Percentiles rank a stretch among this genome's conserved stretches.
Evolutionary conservation across 2,888 invertebrate species (phyloP).

Genomic region (Acholoe squamosa): DNA sequence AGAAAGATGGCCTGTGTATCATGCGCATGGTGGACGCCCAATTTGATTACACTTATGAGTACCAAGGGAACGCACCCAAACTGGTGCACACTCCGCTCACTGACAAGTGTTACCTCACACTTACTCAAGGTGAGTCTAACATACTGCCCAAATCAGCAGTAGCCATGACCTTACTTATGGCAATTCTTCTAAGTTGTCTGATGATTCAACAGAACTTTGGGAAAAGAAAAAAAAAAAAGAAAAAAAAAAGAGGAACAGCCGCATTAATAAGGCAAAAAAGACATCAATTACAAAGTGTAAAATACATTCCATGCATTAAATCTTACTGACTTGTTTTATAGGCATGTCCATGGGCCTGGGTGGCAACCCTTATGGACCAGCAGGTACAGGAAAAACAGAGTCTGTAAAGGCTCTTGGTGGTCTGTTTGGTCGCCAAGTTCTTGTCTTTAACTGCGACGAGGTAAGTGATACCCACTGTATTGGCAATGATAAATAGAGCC

Average conservation of each 20-base stretch:
- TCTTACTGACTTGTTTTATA: constrained; percentile 67
- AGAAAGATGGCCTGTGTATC: constrained; percentile 84
- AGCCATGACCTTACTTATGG: too few relatives aligned
- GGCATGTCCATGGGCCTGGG: constrained; percentile 97
- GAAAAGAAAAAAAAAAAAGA: too few relatives aligned
- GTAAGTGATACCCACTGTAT: constrained; percentile 77
- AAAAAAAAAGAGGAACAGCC: too few relatives aligned
- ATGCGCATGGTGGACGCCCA: constrained; percentile 96
- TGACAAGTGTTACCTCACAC: constrained; percentile 97
- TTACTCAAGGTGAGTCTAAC: constrained; percentile 89
- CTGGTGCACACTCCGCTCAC: constrained; percentile 97
- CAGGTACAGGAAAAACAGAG: constrained; percentile 99
- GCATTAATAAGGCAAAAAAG: too few relatives aligned
- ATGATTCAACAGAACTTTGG: too few relatives aligned
- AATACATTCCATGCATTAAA: too few relatives aligned
- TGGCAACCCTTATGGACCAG: constrained; percentile 99
- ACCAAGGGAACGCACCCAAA: constrained; percentile 97
- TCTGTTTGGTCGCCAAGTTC: constrained; percentile 91
- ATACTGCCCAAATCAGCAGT: too few relatives aligned
- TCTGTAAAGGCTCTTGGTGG: constrained; percentile 94
- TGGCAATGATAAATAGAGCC: constrained; percentile 32
- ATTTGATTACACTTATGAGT: constrained; percentile 98
- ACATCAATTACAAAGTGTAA: too few relatives aligned
- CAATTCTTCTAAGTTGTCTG: too few relatives aligned
- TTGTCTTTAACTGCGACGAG: constrained; percentile 92